Percentiles rank a stretch among this genome's conserved stretches.
phyloP scores from a whole-genome alignment of 2,888 invertebrate genomes.

The Eupithecia tripunctaria region DNA sequence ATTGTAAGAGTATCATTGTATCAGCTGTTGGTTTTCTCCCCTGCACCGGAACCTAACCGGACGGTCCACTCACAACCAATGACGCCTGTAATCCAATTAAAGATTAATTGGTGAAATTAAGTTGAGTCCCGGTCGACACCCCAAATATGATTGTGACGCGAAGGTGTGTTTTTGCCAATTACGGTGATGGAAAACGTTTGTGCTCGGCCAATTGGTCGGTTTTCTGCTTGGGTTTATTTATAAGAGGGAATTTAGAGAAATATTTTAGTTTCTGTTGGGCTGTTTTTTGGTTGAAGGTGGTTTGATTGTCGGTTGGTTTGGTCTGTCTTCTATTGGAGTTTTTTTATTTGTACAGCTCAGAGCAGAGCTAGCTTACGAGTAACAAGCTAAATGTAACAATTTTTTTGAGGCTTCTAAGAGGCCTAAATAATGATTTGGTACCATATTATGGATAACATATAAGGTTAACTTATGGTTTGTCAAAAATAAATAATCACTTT shows the following conservation, averaged over 20 bases:
- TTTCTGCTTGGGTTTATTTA: background rate
- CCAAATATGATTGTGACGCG: constrained; percentile 75
- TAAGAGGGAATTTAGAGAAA: background rate
- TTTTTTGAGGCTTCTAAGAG: background rate
- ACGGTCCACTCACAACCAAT: constrained; percentile 51
- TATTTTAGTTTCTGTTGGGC: background rate
- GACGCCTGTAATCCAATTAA: constrained; percentile 82
- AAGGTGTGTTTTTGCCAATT: constrained; percentile 72
- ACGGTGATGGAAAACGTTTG: constrained; percentile 50
- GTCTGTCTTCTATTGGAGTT: background rate
- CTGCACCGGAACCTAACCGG: constrained; percentile 21
- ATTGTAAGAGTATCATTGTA: too few relatives aligned
- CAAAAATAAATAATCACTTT: background rate
- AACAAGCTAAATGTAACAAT: background rate
- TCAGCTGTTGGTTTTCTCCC: constrained; percentile 8
- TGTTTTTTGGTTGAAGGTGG: background rate
- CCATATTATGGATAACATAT: too few relatives aligned
- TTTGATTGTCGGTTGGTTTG: background rate
- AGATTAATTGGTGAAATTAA: constrained; percentile 81
- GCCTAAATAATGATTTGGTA: background rate
- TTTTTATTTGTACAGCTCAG: background rate
- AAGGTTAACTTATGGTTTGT: background rate
- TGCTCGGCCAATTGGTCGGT: constrained; percentile 36
- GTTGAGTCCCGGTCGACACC: constrained; percentile 69
- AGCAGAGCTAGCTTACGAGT: background rate